Conservation (phyloP, 2,797 vertebrate genomes). For the Anguilla pacifica region DNA sequence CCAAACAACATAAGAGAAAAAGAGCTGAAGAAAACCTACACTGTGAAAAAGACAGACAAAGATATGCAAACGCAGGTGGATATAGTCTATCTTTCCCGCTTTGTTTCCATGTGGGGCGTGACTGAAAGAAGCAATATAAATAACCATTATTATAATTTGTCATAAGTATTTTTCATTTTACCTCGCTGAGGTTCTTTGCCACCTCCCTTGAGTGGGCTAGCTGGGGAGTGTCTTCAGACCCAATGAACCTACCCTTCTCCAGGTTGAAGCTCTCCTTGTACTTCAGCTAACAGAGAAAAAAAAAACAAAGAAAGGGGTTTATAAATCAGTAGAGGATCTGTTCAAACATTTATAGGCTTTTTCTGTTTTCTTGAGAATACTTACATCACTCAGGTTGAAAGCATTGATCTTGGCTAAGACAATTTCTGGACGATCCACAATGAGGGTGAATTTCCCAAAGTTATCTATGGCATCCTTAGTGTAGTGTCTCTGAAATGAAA, state of each 20-base stretch:
- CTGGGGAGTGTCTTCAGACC: conserved; percentile 87
- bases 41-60: neutral
- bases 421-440: conserved; percentile 87
- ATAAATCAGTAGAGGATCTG: neutral
- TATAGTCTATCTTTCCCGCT: neutral
- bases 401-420: conserved; percentile 86
- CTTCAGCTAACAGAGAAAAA: conserved; percentile 78
- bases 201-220: conserved; percentile 87
- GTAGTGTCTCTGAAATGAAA: conserved; percentile 80
- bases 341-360: neutral
- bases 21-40: neutral
- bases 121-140: neutral
- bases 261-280: conserved; percentile 97
- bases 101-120: neutral
- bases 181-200: conserved; percentile 85
- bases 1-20: conserved; percentile 38
- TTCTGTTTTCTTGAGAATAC: conserved; percentile 44
- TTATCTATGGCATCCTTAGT: conserved; percentile 81
- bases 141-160: neutral
- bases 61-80: neutral
- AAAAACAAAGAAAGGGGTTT: conserved; percentile 27
- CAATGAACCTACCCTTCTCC: conserved; percentile 89
- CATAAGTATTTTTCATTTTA: conserved; percentile 54
- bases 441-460: conserved; percentile 81
- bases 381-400: conserved; percentile 92